Evolutionary conservation across 1,140 invertebrate genomes (phyloP), one percentile per base, ranked within the genome.

Genomic region (Lepidurus couesii): DNA sequence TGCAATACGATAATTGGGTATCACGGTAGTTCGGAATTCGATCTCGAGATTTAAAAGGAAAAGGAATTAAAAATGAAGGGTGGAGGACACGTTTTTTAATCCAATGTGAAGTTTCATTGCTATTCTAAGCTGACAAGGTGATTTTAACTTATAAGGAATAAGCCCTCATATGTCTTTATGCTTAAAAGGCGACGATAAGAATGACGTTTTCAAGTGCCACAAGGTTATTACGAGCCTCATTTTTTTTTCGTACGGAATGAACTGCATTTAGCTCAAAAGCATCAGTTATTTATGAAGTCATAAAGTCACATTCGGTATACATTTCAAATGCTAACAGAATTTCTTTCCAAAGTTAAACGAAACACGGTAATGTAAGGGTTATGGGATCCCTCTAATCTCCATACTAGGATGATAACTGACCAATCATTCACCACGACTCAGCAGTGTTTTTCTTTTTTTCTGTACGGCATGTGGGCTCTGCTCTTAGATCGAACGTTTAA

Each of bases 121-220:
- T n/a, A 65, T 65, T 47, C 45, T 47, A 47, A 34, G 45, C 16
- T 10, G 1, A 0, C 1, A 47, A 65, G 7, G 8, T 65, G 53
- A n/a, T 65, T 65, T 65, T 65, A 65, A n/a, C 53, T 13, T 65
- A 65, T 65, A 65, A 65, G 53, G 53, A 9, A 65, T 65, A 9
- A 65, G 53, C 53, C 53, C 21, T n/a, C 8, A 13, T 13, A 9
- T 65, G 45, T 65, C 53, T 65, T 65, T 65, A 13, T n/a, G 16
- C 53, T 5, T 21, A 9, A 16, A 65, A 65, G 53, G 53, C 21
- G 53, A 16, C 53, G 53, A 65, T n/a, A 65, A 13, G 53, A 65
- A 9, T 65, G 53, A 65, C 13, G 13, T 65, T 47, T 47, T 16
- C 53, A 65, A 65, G 53, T 7, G 53, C 53, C 8, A 16, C 21